Evolutionary conservation across 2,797 vertebrate species (phyloP).

Genomic region (Masticophis lateralis): DNA sequence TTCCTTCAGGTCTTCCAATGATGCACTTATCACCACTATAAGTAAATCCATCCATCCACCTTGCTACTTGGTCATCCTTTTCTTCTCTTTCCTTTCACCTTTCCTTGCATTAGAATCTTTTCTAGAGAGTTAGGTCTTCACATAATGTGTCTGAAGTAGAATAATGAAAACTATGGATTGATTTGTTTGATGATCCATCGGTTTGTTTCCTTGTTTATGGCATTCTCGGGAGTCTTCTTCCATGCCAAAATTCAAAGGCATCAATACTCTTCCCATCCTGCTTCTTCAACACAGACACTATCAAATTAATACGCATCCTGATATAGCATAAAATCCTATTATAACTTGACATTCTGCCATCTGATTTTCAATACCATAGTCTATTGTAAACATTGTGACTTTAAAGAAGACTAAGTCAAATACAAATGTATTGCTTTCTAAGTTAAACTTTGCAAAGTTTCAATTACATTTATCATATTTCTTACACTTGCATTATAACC

Average conservation of each 20-base stretch:
- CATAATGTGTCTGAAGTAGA: background rate
- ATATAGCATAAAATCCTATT: background rate
- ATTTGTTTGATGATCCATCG: background rate
- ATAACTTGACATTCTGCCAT: background rate
- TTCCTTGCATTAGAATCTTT: background rate
- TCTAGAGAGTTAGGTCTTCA: background rate
- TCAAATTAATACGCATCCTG: background rate
- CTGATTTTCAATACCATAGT: background rate
- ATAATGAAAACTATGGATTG: background rate
- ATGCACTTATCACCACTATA: background rate
- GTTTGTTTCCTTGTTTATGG: background rate
- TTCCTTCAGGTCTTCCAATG: background rate
- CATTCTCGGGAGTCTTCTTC: background rate
- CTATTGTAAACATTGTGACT: background rate
- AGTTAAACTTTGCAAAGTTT: background rate
- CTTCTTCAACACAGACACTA: background rate
- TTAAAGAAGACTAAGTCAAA: background rate
- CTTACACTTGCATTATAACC: background rate
- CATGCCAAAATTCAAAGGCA: background rate
- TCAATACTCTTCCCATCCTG: background rate
- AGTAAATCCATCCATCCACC: background rate
- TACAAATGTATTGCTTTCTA: background rate
- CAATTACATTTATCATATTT: background rate
- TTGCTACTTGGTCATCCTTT: background rate
- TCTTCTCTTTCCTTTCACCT: background rate